phyloP scores from a whole-genome alignment of 1,140 invertebrate species.

The Cotesia vestalis region DNA sequence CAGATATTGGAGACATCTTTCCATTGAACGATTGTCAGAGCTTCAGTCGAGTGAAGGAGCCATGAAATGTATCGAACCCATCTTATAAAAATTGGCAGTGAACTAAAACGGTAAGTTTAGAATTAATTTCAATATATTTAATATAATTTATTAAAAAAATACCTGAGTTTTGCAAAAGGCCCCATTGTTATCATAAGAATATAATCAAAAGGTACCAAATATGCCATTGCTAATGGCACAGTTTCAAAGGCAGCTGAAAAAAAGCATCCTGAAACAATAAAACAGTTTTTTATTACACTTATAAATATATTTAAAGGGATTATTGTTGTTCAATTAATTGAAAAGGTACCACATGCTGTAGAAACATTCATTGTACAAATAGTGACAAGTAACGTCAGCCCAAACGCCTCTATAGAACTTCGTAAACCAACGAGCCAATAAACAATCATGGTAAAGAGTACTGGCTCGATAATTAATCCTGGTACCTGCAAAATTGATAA shows the following conservation, averaged over 20 bases:
- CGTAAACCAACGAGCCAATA: constrained; percentile 83
- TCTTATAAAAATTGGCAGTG: constrained; percentile 79
- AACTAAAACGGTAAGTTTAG: constrained; percentile 66
- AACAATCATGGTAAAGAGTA: constrained; percentile 78
- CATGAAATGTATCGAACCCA: constrained; percentile 93
- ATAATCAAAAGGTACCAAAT: constrained; percentile 88
- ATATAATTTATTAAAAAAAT: background rate
- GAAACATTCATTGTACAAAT: constrained; percentile 84
- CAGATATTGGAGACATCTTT: constrained; percentile 79
- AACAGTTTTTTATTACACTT: constrained; percentile 21
- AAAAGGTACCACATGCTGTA: constrained; percentile 78
- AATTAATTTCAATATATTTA: background rate
- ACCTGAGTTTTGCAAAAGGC: constrained; percentile 84
- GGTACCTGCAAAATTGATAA: constrained; percentile 71
- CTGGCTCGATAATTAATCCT: constrained; percentile 78
- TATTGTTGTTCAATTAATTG: constrained; percentile 68
- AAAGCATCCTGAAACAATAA: constrained; percentile 75
- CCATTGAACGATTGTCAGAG: constrained; percentile 84
- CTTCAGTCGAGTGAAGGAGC: constrained; percentile 92
- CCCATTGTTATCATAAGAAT: constrained; percentile 88
- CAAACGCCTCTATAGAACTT: constrained; percentile 72
- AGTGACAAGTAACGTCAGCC: constrained; percentile 73
- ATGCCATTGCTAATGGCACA: constrained; percentile 81
- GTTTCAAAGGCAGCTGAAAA: constrained; percentile 85
- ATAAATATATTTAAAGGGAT: constrained; percentile 11